Evolutionary conservation across 2,113 vertebrate species (phyloP), one percentile per base, ranked within the genome.

Genomic region (Cariama cristata): DNA sequence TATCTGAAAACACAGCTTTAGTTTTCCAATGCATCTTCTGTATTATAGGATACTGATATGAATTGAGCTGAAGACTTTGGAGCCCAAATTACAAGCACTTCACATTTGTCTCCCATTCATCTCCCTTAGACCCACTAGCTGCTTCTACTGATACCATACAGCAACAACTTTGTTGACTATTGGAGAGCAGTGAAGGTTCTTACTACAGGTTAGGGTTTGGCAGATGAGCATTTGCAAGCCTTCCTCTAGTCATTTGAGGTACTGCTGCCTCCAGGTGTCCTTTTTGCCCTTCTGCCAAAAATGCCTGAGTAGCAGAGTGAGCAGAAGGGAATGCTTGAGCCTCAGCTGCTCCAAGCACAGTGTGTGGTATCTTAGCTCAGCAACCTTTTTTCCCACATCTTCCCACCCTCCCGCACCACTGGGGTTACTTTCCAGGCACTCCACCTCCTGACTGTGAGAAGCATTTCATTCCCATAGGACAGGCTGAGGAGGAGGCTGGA

Each of bases 231-330:
- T 73, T 86, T 86, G 49, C 82, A 95, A 96, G 79, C 58, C 68
- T 85, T 88, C 66, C 45, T 91, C 56, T 91, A 82, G 84, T 82
- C 82, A 42, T 82, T 21, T 82, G 92, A 96, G 90, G 87, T 96
- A 95, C 38, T 91, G 71, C 95, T 94, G 81, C 81, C 92, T 97
- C 95, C 97, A 97, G 93, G 95, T 97, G 97, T 94, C 96, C 77
- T 94, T 93, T 97, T 88, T 85, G 81, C 87, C 95, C 93, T 90
- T 76, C 69, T 96, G 95, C 93, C 93, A 95, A 91, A 94, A 94
- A 75, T 45, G 76, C 59, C 56, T 32, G 64, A 77, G 75, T 80
- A 92, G 89, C 90, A 94, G 91, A 82, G 58, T 6, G 62, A 95
- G 87, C 66, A 93, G 87, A 91, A 91, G 77, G 66, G 71, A 94